Evolutionary conservation across 2,797 vertebrate species (phyloP).

Genomic region (Thamnophis elegans): DNA sequence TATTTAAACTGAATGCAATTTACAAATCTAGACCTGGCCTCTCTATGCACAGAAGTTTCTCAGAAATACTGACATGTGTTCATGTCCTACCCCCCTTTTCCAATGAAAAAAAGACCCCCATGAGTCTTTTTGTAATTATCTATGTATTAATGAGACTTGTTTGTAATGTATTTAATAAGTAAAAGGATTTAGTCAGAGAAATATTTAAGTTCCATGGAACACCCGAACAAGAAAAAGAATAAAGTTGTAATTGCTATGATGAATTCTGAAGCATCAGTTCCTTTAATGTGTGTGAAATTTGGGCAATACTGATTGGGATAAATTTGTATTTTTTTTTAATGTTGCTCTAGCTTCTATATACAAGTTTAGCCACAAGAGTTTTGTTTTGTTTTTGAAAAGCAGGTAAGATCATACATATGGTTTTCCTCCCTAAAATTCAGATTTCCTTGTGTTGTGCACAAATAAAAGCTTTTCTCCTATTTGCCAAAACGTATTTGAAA

Average conservation of each 20-base stretch:
- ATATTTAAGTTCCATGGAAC: neutral
- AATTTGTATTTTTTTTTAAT: neutral
- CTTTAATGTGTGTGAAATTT: neutral
- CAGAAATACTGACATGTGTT: neutral
- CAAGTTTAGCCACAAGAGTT: neutral
- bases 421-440: neutral
- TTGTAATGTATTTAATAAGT: conserved; percentile 12
- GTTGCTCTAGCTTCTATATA: neutral
- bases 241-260: neutral
- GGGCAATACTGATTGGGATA: neutral
- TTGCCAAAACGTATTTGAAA: neutral
- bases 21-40: neutral
- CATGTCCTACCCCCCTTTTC: no score
- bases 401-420: neutral
- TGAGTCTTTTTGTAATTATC: neutral
- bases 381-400: neutral
- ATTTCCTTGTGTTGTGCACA: neutral
- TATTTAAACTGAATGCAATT: neutral
- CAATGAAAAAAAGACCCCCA: neutral
- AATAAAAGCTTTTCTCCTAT: neutral
- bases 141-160: neutral
- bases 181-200: neutral
- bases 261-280: neutral
- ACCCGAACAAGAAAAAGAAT: neutral
- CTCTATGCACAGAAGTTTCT: neutral